Percentiles rank a stretch among this genome's conserved stretches.
Conservation (phyloP, 2,888 invertebrate genomes). For the Tenthredo notha region DNA sequence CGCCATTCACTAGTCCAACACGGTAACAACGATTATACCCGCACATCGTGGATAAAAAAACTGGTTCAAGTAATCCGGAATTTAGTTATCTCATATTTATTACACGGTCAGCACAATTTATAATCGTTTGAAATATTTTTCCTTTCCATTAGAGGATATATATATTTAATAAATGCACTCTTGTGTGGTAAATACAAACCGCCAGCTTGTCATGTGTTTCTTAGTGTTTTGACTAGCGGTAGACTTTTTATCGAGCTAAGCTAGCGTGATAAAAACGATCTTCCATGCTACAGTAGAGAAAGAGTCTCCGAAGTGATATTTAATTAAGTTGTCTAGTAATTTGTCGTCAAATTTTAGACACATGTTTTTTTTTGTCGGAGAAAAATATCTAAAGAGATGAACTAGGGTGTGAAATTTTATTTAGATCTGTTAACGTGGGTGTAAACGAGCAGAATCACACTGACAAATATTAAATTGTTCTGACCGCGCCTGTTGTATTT, state of each 20-base stretch:
- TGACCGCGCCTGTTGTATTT: not conserved
- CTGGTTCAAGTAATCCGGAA: slow-evolving; percentile 28
- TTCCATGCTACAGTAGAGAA: not conserved
- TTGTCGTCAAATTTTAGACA: slow-evolving; percentile 33
- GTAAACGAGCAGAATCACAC: not conserved
- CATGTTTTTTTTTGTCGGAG: not conserved
- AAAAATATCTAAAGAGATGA: not conserved
- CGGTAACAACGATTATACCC: slow-evolving; percentile 11
- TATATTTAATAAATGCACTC: slow-evolving; percentile 3
- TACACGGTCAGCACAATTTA: not conserved
- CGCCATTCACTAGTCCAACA: not conserved
- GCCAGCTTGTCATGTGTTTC: slow-evolving; percentile 11
- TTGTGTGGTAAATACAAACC: slow-evolving; percentile 22
- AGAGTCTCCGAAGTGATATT: slow-evolving; percentile 17
- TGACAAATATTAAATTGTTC: not conserved
- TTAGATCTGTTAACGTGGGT: not conserved
- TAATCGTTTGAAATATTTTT: not conserved
- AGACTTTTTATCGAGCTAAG: slow-evolving; percentile 28
- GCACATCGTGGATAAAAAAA: slow-evolving; percentile 14
- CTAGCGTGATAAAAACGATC: slow-evolving; percentile 43
- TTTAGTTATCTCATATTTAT: slow-evolving; percentile 16
- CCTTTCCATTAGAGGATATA: not conserved
- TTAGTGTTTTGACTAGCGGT: slow-evolving; percentile 41
- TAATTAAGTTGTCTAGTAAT: slow-evolving; percentile 44
- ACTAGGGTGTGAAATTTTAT: not conserved